Percentiles rank a stretch among this genome's conserved stretches.
phyloP scores from a whole-genome alignment of 1,140 invertebrate species.

The Drosophila simulans region DNA sequence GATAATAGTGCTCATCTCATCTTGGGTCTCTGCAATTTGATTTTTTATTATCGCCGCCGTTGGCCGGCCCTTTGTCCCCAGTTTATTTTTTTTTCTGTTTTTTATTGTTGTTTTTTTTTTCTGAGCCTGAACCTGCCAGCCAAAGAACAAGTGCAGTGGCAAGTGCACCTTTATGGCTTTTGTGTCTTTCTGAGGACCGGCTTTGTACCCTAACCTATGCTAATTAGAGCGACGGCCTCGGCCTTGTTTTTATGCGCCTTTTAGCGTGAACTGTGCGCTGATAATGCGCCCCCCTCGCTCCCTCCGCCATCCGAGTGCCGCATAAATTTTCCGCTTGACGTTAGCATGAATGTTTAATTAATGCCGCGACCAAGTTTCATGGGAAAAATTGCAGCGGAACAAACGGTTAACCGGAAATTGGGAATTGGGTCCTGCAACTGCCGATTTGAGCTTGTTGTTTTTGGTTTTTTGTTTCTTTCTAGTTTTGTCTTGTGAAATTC shows the following conservation, averaged over 20 bases:
- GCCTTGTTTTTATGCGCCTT: slow-evolving; percentile 79
- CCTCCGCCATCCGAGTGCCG: background rate
- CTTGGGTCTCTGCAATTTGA: slow-evolving; percentile 49
- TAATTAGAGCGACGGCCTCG: slow-evolving; percentile 80
- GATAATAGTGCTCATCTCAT: slow-evolving; percentile 57
- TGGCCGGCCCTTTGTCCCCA: slow-evolving; percentile 22
- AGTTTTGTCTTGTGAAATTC: slow-evolving; percentile 15
- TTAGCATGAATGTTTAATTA: slow-evolving; percentile 72
- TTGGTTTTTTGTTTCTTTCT: background rate
- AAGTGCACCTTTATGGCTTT: slow-evolving; percentile 57
- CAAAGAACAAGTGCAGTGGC: slow-evolving; percentile 61
- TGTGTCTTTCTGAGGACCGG: slow-evolving; percentile 7
- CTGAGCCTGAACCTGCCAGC: slow-evolving; percentile 5
- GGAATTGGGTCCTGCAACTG: slow-evolving; percentile 61
- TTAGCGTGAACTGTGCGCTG: slow-evolving; percentile 69
- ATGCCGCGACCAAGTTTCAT: slow-evolving; percentile 68
- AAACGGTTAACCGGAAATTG: slow-evolving; percentile 77
- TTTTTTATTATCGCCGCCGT: slow-evolving; percentile 46
- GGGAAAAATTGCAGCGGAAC: slow-evolving; percentile 68
- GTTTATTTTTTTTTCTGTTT: background rate
- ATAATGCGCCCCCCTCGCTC: background rate
- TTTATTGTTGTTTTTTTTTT: slow-evolving; percentile 13
- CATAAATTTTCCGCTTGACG: slow-evolving; percentile 78
- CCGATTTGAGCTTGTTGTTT: slow-evolving; percentile 16
- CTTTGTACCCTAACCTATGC: slow-evolving; percentile 58